Percentiles rank a stretch among this genome's conserved stretches.
Evolutionary conservation across 2,113 vertebrate species (phyloP).

Genomic region (Aphyosemion australe): DNA sequence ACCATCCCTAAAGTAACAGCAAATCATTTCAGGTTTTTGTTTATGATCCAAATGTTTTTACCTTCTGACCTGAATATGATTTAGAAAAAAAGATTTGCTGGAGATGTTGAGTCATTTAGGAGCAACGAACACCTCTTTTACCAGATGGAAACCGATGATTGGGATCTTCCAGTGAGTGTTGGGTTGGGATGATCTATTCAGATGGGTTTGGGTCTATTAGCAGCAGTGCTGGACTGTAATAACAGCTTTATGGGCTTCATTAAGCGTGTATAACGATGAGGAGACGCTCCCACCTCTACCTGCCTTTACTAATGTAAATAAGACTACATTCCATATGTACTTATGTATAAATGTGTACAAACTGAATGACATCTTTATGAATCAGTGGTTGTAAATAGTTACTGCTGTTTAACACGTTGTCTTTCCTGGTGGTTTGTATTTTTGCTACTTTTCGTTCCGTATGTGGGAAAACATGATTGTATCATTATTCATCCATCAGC

Average conservation of each 20-base stretch:
- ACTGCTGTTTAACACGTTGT: neutral
- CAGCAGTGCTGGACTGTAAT: too few species aligned
- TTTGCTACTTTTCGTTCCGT: neutral
- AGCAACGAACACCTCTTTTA: too few species aligned
- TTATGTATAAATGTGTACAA: slow-evolving; percentile 76
- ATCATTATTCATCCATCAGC: slow-evolving; percentile 5
- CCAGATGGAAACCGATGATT: too few species aligned
- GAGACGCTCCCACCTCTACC: slow-evolving; percentile 60
- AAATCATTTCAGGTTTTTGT: too few species aligned
- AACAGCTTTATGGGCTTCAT: neutral
- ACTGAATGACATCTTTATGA: slow-evolving; percentile 78
- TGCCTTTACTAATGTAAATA: slow-evolving; percentile 76
- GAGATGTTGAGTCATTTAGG: neutral
- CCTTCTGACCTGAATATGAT: too few species aligned
- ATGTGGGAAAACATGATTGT: slow-evolving; percentile 1
- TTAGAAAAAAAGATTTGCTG: too few species aligned
- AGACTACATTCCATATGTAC: slow-evolving; percentile 78
- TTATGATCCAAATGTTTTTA: too few species aligned
- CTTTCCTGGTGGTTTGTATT: slow-evolving; percentile 8
- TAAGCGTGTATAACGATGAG: slow-evolving; percentile 30
- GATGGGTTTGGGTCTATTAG: too few species aligned
- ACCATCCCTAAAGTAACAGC: too few species aligned
- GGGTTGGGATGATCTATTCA: too few species aligned
- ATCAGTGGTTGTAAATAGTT: slow-evolving; percentile 67
- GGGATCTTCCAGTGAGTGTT: too few species aligned